phyloP scores from a whole-genome alignment of 2,888 invertebrate species.

The Microplitis manilae region DNA sequence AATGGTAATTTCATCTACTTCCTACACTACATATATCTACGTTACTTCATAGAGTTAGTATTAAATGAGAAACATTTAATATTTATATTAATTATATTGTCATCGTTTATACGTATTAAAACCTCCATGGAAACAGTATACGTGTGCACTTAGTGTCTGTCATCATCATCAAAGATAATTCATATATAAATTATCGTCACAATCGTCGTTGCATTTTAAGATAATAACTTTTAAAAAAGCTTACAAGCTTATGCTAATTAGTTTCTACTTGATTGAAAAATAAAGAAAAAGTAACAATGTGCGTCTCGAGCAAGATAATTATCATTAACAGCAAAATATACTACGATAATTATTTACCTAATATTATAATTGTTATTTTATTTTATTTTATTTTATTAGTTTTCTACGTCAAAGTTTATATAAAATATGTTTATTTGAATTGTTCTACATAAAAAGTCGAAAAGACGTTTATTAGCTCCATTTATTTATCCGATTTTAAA shows the following conservation, averaged over 20 bases:
- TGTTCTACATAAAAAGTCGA: constrained; percentile 9
- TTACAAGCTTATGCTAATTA: neutral
- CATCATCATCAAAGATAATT: constrained; percentile 11
- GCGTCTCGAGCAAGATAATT: constrained; percentile 24
- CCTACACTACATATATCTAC: neutral
- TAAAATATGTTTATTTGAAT: constrained; percentile 28
- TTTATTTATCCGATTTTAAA: constrained; percentile 4
- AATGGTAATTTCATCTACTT: constrained; percentile 33
- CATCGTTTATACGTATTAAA: constrained; percentile 47
- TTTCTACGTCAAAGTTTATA: constrained; percentile 2
- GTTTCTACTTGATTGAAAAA: constrained; percentile 9
- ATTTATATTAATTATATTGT: constrained; percentile 50
- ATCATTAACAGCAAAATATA: constrained; percentile 20
- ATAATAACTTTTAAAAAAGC: constrained; percentile 8
- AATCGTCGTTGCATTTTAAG: constrained; percentile 22
- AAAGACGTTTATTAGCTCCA: constrained; percentile 11
- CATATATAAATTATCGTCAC: constrained; percentile 4
- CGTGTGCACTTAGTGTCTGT: constrained; percentile 14
- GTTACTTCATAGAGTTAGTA: constrained; percentile 59
- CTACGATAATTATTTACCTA: constrained; percentile 4
- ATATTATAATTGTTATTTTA: neutral
- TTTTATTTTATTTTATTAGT: neutral
- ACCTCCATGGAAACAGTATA: constrained; percentile 5
- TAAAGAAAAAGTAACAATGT: neutral
- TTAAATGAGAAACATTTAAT: constrained; percentile 44